These are phyloP conservation scores for Nematopogon swammerdamellus DNA, from an alignment of 2,888 invertebrate genomes.

Conservation along the genomic window DNA sequence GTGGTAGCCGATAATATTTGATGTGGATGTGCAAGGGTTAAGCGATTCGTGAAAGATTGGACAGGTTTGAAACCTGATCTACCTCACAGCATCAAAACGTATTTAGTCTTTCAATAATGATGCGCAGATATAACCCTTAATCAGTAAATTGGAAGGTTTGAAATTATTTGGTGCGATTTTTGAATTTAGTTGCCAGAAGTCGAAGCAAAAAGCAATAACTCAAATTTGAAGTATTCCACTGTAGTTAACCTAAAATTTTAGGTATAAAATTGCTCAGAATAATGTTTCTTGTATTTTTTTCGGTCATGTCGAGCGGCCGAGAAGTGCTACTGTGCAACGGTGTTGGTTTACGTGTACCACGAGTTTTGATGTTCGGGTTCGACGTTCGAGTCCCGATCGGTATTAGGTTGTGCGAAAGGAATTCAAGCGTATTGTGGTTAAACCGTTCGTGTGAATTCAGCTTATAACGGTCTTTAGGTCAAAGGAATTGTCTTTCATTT, in stretches of 20 bases:
- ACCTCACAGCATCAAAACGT: neutral
- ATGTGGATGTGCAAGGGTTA: neutral
- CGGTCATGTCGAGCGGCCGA: neutral
- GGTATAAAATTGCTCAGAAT: neutral
- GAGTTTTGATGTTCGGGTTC: neutral
- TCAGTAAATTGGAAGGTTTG: no score
- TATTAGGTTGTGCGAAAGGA: neutral
- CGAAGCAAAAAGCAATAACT: no score
- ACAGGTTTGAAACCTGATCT: neutral
- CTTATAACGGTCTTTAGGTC: no score
- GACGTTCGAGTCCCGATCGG: neutral
- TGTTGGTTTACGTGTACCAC: neutral
- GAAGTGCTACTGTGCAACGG: neutral
- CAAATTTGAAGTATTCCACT: no score
- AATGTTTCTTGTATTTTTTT: no score
- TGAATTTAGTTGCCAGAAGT: no score
- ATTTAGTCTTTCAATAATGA: neutral
- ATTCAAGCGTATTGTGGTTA: no score
- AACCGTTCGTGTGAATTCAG: no score
- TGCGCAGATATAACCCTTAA: no score
- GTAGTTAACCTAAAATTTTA: neutral
- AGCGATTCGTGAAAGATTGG: neutral
- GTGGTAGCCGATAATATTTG: neutral
- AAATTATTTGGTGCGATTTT: no score
- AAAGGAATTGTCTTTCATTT: no score